Conservation (phyloP, 1,140 invertebrate genomes). For the Oncopodura yosiiana region DNA sequence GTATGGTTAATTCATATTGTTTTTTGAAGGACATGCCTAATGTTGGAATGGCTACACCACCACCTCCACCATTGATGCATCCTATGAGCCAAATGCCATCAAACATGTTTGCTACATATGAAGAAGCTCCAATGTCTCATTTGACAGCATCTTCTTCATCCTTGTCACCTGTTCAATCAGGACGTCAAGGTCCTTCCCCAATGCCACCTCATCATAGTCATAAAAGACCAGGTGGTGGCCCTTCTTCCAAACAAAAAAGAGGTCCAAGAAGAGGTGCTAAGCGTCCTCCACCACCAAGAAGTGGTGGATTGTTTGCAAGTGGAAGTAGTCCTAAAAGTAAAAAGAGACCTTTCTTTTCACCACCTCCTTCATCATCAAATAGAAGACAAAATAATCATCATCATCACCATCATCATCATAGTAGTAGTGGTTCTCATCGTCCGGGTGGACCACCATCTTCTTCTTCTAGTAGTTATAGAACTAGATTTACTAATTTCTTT, state of each 20-base stretch:
- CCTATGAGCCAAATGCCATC: conserved; percentile 24
- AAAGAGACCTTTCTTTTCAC: not conserved
- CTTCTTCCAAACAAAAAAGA: not conserved
- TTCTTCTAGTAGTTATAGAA: no score
- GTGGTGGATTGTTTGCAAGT: not conserved
- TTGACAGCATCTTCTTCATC: not conserved
- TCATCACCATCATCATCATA: not conserved
- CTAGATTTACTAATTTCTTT: no score
- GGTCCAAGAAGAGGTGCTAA: conserved; percentile 3
- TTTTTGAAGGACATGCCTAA: conserved; percentile 26
- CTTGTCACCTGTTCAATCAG: not conserved
- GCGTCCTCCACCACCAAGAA: conserved; percentile 10
- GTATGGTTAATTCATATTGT: no score
- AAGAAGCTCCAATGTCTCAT: not conserved
- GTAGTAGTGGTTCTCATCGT: not conserved
- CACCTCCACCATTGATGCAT: conserved; percentile 32
- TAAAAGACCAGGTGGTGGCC: not conserved
- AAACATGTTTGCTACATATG: conserved; percentile 1
- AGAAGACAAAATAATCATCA: not conserved
- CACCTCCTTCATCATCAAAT: not conserved
- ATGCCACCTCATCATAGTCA: not conserved
- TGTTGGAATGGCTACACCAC: conserved; percentile 32
- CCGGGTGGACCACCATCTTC: no score
- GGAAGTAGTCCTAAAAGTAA: not conserved
- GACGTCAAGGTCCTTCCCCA: not conserved